Conservation (phyloP, 2,888 invertebrate species). For the Aleiodes leptofemur region DNA sequence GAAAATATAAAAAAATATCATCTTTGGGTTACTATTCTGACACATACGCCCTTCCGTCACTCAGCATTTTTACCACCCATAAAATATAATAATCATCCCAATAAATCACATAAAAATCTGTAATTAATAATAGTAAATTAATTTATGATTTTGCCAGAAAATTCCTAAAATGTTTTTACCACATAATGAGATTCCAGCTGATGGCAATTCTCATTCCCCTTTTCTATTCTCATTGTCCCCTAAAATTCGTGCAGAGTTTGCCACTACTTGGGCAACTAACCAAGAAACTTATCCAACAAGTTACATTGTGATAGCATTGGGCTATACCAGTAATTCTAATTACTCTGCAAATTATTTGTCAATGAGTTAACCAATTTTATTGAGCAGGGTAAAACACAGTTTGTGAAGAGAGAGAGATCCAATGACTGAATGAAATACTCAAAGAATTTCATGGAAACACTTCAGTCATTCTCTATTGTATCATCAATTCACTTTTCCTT, state of each 20-base stretch:
- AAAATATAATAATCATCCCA: too few species aligned
- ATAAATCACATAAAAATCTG: not conserved
- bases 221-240: not conserved
- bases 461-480: not conserved
- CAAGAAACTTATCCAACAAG: too few species aligned
- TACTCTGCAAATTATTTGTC: too few species aligned
- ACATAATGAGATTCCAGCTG: not conserved
- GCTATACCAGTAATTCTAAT: too few species aligned
- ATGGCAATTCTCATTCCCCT: not conserved
- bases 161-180: slow-evolving; percentile 4
- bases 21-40: too few species aligned
- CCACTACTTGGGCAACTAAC: not conserved
- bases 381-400: too few species aligned
- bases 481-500: not conserved
- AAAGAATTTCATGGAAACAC: not conserved
- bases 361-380: too few species aligned
- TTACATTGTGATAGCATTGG: too few species aligned
- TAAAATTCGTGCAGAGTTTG: slow-evolving; percentile 1
- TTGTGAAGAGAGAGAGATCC: too few species aligned
- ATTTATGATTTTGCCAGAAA: not conserved
- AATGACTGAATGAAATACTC: not conserved
- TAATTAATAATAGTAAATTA: not conserved
- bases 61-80: too few species aligned
- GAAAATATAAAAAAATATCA: too few species aligned
- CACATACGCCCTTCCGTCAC: too few species aligned